phyloP scores from a whole-genome alignment of 1,140 invertebrate genomes.

The Rhyacophila brunnea region DNA sequence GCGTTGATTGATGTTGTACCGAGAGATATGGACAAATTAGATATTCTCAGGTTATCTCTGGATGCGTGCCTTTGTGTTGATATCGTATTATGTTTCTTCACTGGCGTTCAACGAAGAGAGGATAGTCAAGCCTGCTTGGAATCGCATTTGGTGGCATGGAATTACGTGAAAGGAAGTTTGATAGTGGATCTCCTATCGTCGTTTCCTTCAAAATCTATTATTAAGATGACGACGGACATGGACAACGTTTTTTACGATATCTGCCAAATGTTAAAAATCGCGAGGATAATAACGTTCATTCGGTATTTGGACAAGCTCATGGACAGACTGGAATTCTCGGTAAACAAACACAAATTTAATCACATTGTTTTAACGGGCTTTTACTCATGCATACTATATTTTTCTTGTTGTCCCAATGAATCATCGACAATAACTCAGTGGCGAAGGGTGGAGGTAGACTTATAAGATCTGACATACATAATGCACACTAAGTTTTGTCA shows the following conservation, averaged over 20 bases:
- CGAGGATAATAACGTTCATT: background rate
- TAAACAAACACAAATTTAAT: background rate
- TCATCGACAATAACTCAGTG: no score
- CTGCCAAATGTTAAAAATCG: conserved; percentile 3
- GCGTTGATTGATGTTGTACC: background rate
- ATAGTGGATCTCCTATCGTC: background rate
- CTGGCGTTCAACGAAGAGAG: conserved; percentile 5
- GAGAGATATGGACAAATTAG: background rate
- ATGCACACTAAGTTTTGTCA: no score
- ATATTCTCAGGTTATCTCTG: background rate
- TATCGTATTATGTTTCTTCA: conserved; percentile 8
- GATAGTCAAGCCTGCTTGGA: conserved; percentile 12
- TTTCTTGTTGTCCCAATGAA: no score
- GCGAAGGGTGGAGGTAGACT: no score
- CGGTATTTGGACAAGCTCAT: conserved; percentile 3
- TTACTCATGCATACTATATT: no score
- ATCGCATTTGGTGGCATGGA: background rate
- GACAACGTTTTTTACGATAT: conserved; percentile 5
- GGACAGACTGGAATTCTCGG: conserved; percentile 1
- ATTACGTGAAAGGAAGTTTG: conserved; percentile 12
- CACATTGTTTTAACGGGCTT: no score
- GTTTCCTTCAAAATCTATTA: background rate
- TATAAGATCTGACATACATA: no score
- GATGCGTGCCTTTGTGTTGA: conserved; percentile 4
- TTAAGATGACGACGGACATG: background rate